Evolutionary conservation across 2,888 invertebrate species (phyloP), one percentile per base, ranked within the genome.

Genomic region (Caenorhabditis sp.): DNA sequence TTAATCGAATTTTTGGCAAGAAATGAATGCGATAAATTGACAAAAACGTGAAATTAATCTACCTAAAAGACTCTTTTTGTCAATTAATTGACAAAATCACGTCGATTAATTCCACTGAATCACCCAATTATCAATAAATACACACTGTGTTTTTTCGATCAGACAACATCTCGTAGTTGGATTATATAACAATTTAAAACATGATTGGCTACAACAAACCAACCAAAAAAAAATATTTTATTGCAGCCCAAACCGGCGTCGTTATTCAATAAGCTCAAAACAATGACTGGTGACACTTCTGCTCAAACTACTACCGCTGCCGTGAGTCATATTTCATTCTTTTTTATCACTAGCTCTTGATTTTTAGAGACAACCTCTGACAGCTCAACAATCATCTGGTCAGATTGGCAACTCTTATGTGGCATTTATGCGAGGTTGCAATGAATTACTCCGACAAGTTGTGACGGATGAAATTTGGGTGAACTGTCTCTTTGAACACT

Each of bases 371-470:
- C 76, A 77, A 27, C 74, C 79, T 8, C 71, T 78, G 8, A 69
- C 78, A 1, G 73, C 77, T 56, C 72, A 76, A 38, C 80, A 80
- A 52, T 77, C 77, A 14, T 70, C 83, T 23, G 84, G 81, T 43
- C 87, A 87, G 63, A 67, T 85, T 20, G 99, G 99, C 2, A 95
- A 97, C 89, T 94, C 95, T 49, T 99, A 99, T 90, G 95, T 99
- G 62, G 95, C 95, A 90, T 99, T 97, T 89, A 94, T 96, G 89
- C 92, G 97, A 77, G 95, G 95, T 87, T 95, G 95, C 86, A 94
- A 97, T 92, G 99, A 99, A 90, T 95, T 96, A 90, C 93, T 99
- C 83, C 92, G 97, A 87, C 95, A 97, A 84, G 97, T 97, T 91
- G 94, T 99, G 70, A 92, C 92, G 76, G 93, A 94, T 89, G 94